phyloP scores from a whole-genome alignment of 2,113 vertebrate genomes.

The Clupea harengus region DNA sequence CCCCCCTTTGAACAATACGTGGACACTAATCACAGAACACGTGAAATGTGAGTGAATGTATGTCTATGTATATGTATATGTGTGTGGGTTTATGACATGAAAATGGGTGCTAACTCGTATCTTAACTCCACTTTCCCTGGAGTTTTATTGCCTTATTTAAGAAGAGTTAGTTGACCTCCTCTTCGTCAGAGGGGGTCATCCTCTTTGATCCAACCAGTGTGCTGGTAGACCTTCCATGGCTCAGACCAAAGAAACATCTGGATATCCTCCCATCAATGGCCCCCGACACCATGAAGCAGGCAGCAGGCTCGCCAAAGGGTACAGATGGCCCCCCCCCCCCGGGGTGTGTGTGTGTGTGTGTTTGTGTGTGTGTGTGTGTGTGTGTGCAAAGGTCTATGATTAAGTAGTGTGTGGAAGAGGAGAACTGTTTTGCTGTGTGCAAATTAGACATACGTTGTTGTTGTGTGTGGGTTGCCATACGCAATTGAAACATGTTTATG shows the following conservation, averaged over 20 bases:
- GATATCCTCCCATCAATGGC: neutral
- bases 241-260: too few species aligned
- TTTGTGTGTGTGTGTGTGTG: too few species aligned
- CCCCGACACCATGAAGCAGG: neutral
- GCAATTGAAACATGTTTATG: too few species aligned
- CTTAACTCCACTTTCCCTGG: neutral
- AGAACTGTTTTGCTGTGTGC: too few species aligned
- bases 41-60: neutral
- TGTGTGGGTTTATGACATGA: neutral
- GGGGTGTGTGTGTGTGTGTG: too few species aligned
- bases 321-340: too few species aligned
- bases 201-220: neutral
- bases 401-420: too few species aligned
- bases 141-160: neutral
- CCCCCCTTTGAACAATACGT: neutral
- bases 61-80: neutral
- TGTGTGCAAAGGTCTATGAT: too few species aligned
- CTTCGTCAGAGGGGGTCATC: neutral
- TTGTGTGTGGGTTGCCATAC: too few species aligned
- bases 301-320: too few species aligned
- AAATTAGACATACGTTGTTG: too few species aligned
- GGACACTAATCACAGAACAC: neutral
- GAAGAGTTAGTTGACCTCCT: neutral
- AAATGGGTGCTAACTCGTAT: conserved; percentile 2
- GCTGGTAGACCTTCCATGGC: neutral